Percentiles rank a stretch among this genome's conserved stretches.
Conservation (phyloP, 2,888 invertebrate species). For the Meteorus cinctellus region DNA sequence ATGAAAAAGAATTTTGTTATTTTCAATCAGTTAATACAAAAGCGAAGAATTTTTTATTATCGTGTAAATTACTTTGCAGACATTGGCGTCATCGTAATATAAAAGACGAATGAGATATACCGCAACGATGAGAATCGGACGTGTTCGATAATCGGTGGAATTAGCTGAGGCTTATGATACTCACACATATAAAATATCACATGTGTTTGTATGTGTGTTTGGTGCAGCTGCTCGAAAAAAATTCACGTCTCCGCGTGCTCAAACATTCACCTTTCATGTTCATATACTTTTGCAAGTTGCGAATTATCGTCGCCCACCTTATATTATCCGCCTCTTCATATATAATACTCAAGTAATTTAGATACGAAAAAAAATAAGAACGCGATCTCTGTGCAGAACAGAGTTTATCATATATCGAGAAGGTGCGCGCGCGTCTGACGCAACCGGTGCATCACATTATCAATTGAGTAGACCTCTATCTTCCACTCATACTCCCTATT, state of each 20-base stretch:
- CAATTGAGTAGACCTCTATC: conserved; percentile 19
- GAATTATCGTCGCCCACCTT: conserved; percentile 35
- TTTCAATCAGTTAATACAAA: too few species aligned
- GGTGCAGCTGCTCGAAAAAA: background rate
- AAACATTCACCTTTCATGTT: conserved; percentile 19
- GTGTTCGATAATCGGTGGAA: conserved; percentile 57
- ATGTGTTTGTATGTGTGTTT: background rate
- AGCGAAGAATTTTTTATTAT: background rate
- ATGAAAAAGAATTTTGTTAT: too few species aligned
- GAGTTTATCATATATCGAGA: conserved; percentile 27
- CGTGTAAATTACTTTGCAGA: conserved; percentile 45
- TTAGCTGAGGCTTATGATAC: conserved; percentile 56
- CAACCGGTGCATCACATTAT: conserved; percentile 39
- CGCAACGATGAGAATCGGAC: conserved; percentile 23
- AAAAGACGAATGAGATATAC: conserved; percentile 32
- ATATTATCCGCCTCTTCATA: conserved; percentile 14
- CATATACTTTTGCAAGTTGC: conserved; percentile 16
- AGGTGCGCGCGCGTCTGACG: conserved; percentile 21
- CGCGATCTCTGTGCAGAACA: background rate
- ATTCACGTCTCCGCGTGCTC: conserved; percentile 6
- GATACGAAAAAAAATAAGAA: conserved; percentile 46
- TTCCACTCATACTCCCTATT: background rate
- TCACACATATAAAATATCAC: background rate
- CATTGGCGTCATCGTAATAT: conserved; percentile 41
- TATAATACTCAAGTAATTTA: conserved; percentile 49